phyloP scores from a whole-genome alignment of 2,888 invertebrate genomes.

The Cerceris rybyensis region DNA sequence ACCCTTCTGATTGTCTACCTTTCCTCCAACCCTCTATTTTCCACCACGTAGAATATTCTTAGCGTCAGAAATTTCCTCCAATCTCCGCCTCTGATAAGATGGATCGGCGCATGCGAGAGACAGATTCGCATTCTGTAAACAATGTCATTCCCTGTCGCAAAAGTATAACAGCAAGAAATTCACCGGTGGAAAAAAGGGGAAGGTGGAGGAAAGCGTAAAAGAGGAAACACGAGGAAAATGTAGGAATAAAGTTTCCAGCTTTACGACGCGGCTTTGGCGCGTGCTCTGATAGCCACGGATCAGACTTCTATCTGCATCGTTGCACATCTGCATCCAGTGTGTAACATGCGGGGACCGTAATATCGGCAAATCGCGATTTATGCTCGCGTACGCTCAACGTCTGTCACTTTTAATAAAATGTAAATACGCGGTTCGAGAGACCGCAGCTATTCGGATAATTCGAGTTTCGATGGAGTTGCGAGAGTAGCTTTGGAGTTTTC shows the following conservation, averaged over 20 bases:
- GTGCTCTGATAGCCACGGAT: constrained; percentile 43
- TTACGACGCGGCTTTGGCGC: constrained; percentile 45
- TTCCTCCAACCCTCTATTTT: no score
- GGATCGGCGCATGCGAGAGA: constrained; percentile 32
- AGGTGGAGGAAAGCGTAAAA: not conserved
- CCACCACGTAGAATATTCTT: no score
- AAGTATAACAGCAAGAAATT: constrained; percentile 7
- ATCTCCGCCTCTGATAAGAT: constrained; percentile 43
- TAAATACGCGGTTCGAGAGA: constrained; percentile 56
- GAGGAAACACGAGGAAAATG: constrained; percentile 35
- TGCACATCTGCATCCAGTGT: constrained; percentile 47
- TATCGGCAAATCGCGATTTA: constrained; percentile 64
- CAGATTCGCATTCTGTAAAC: constrained; percentile 34
- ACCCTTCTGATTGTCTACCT: no score
- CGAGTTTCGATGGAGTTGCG: constrained; percentile 3
- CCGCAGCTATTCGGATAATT: constrained; percentile 55
- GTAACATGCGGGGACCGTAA: constrained; percentile 49
- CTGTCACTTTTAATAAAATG: constrained; percentile 68
- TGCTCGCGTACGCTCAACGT: constrained; percentile 38
- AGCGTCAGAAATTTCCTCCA: not conserved
- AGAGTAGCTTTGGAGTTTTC: not conserved
- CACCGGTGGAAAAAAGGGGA: not conserved
- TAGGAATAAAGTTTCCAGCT: constrained; percentile 54
- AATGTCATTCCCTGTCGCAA: constrained; percentile 21
- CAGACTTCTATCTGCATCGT: constrained; percentile 37